Percentiles rank a stretch among this genome's conserved stretches.
Evolutionary conservation across 2,113 vertebrate species (phyloP).

Genomic region (Callaeas wilsoni): DNA sequence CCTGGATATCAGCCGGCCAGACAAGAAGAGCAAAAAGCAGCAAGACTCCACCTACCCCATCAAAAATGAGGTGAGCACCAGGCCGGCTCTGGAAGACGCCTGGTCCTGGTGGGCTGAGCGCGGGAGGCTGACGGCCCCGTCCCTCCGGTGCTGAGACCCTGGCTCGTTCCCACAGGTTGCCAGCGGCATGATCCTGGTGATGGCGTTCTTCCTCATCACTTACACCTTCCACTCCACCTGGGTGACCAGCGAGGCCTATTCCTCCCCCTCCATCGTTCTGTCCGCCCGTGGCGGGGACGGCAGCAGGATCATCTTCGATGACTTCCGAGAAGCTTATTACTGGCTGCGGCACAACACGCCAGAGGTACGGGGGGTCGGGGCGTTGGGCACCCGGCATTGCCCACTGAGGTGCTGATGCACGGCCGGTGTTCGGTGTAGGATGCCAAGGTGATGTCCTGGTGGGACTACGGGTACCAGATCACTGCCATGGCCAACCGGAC

Average conservation of each 20-base stretch:
- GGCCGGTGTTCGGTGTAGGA: slow-evolving; percentile 70
- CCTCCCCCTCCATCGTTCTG: slow-evolving; percentile 95
- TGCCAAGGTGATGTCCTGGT: slow-evolving; percentile 99
- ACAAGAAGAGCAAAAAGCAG: slow-evolving; percentile 95
- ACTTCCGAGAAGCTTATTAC: slow-evolving; percentile 98
- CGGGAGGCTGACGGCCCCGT: rapidly evolving
- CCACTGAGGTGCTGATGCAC: rapidly evolving
- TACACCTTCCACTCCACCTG: slow-evolving; percentile 99
- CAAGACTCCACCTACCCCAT: slow-evolving; percentile 97
- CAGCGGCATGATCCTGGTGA: slow-evolving; percentile 98
- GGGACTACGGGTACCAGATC: slow-evolving; percentile 99
- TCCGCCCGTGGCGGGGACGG: slow-evolving; percentile 93
- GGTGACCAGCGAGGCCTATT: slow-evolving; percentile 98
- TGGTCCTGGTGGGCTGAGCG: rapidly evolving
- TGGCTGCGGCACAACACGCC: slow-evolving; percentile 99
- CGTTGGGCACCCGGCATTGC: rapidly evolving
- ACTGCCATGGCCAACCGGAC: slow-evolving; percentile 98
- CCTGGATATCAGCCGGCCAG: slow-evolving; percentile 91
- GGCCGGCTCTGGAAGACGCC: rapidly evolving
- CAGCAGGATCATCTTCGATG: slow-evolving; percentile 97
- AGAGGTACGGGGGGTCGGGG: slow-evolving; percentile 65
- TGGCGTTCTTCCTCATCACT: slow-evolving; percentile 98
- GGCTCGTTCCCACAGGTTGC: slow-evolving; percentile 78
- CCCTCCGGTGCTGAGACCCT: rapidly evolving
- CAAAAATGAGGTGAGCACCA: slow-evolving; percentile 86